Base-by-base conservation (phyloP, 2,888 invertebrate species). In the Aphodius sticticus region DNA sequence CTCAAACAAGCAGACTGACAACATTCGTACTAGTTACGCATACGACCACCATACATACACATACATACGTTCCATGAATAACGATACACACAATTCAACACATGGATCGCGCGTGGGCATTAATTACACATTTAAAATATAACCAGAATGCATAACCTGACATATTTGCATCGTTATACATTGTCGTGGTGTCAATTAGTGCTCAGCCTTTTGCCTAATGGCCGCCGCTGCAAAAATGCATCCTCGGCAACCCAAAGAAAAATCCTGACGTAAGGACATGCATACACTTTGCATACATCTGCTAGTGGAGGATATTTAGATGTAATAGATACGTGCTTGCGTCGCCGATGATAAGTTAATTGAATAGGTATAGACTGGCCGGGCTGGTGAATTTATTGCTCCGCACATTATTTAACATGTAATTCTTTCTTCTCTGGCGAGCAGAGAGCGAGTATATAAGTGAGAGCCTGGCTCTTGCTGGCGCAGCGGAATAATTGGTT, bases 111-210 rank as follows among this genome's bases (percentile, higher is more conserved):
- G 74, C 74, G 74, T 74, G 74, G 74, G 74, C 74, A 74, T 26
- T 74, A 74, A 74, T 74, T 74, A 74, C 74, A 74, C 74, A 37
- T 16, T 74, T 74, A 74, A 74, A 74, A 74, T 74, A 74, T 74
- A 36, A 37, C 37, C 74, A 74, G 36, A 74, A 74, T 74, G 35
- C 74, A 37, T 74, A 37, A 53, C 35, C 74, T 74, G 74, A 74
- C 74, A 36, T 74, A 74, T 74, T 74, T 74, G 74, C 74, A 36
- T 74, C 74, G 74, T 74, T 74, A 74, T 37, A 36, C 74, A 36
- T 74, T 74, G 74, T 74, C 35, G 35, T 37, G 74, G 74, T n/a
- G 74, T 74, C 74, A 74, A 74, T 74, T 74, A 74, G 74, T 35
- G 53, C 12, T 53, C 53, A 53, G 53, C 9, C 53, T 53, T 53